Evolutionary conservation across 2,113 vertebrate genomes (phyloP).

Genomic region (Phoenicopterus ruber): DNA sequence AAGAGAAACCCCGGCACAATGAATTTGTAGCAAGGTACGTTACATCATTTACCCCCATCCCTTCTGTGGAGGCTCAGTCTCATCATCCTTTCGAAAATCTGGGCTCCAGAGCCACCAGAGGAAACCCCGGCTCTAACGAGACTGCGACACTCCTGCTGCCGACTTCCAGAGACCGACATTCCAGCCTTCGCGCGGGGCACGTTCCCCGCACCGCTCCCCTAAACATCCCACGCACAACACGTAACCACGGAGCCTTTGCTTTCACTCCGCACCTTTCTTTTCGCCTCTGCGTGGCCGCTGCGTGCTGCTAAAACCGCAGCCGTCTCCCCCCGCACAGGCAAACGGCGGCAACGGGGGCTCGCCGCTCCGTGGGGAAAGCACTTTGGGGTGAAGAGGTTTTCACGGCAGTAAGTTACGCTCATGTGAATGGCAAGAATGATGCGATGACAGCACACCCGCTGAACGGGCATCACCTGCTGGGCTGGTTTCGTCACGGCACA

Average conservation of each 20-base stretch:
- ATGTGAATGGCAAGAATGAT: not conserved
- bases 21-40: not conserved
- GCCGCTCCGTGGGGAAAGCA: not conserved
- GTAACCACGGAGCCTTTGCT: not conserved
- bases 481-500: not conserved
- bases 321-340: not conserved
- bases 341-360: not conserved
- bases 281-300: rapidly evolving
- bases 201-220: not conserved
- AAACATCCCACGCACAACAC: not conserved
- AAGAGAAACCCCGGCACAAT: not conserved
- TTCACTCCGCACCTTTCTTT: not conserved
- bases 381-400: not conserved
- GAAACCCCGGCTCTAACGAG: not conserved
- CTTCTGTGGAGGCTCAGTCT: not conserved
- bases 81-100: not conserved
- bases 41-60: not conserved
- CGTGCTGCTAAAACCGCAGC: rapidly evolving
- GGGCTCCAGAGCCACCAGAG: not conserved
- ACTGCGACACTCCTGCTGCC: not conserved
- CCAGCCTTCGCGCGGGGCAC: not conserved
- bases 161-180: not conserved
- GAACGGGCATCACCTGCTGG: not conserved
- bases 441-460: not conserved
- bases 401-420: not conserved